A percentile compares a stretch with the other conserved stretches of the same genome.
phyloP scores from a whole-genome alignment of 2,888 invertebrate genomes.

The Synanthedon tipuliformis region DNA sequence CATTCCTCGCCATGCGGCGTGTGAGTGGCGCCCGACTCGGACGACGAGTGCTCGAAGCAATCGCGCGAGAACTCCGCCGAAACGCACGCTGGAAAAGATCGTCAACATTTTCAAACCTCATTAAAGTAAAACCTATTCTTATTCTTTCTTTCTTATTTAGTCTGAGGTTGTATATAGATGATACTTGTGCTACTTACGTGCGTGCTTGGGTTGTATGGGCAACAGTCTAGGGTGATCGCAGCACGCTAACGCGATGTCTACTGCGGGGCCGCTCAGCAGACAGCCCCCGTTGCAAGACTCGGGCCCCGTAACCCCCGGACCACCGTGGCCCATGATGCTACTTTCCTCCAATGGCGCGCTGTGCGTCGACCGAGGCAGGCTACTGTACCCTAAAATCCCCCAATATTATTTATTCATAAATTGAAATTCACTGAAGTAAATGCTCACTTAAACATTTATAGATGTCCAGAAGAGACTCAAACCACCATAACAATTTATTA shows the following conservation, averaged over 20 bases:
- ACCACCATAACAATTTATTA: background rate
- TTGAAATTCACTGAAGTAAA: too few relatives aligned
- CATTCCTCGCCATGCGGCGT: constrained; percentile 22
- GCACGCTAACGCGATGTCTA: constrained; percentile 68
- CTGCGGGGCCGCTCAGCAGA: constrained; percentile 62
- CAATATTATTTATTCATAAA: background rate
- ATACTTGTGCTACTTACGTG: background rate
- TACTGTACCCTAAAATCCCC: constrained; percentile 77
- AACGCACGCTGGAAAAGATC: background rate
- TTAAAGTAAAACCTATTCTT: too few relatives aligned
- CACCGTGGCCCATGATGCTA: constrained; percentile 56
- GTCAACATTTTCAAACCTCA: too few relatives aligned
- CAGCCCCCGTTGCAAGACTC: constrained; percentile 65
- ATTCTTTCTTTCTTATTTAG: too few relatives aligned
- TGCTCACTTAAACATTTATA: background rate
- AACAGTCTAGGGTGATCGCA: constrained; percentile 77
- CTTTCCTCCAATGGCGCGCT: constrained; percentile 74
- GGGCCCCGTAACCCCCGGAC: constrained; percentile 24
- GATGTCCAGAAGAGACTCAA: background rate
- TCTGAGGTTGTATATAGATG: too few relatives aligned
- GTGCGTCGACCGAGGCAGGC: constrained; percentile 86
- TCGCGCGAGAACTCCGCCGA: constrained; percentile 76
- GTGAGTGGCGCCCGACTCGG: constrained; percentile 76
- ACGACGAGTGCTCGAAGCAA: constrained; percentile 83
- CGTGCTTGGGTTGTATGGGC: constrained; percentile 70